phyloP scores from a whole-genome alignment of 2,888 invertebrate species.

The Megalurothrips usitatus region DNA sequence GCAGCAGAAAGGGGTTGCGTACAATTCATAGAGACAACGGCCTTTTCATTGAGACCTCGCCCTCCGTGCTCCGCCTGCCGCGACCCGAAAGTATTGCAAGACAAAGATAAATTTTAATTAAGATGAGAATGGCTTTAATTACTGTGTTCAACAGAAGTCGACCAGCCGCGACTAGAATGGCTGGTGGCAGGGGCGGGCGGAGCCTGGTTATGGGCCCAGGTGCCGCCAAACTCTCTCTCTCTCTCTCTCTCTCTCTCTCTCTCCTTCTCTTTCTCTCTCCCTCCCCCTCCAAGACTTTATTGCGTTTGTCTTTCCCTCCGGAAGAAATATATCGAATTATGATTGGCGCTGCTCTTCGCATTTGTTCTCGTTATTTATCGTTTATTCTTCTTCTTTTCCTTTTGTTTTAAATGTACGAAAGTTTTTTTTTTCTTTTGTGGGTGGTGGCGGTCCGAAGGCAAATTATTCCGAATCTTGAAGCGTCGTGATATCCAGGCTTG shows the following conservation, averaged over 20 bases:
- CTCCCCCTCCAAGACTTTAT: background rate
- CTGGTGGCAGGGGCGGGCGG: background rate
- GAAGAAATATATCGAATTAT: too few species aligned
- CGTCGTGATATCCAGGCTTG: too few species aligned
- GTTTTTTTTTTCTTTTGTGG: too few species aligned
- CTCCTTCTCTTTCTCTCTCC: background rate
- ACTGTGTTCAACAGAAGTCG: slow-evolving; percentile 18
- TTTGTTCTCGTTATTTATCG: too few species aligned
- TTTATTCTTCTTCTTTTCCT: too few species aligned
- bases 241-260: background rate
- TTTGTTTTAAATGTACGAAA: too few species aligned
- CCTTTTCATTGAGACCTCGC: slow-evolving; percentile 3
- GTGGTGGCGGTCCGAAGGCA: too few species aligned
- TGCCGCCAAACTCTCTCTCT: background rate
- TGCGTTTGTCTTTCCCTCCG: too few species aligned
- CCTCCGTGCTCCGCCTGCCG: background rate
- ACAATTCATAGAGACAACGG: slow-evolving; percentile 10
- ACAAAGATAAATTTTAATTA: slow-evolving; percentile 27
- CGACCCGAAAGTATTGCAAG: slow-evolving; percentile 17
- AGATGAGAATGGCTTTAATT: slow-evolving; percentile 25
- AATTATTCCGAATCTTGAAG: too few species aligned
- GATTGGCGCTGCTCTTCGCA: too few species aligned
- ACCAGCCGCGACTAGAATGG: too few species aligned
- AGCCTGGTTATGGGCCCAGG: background rate
- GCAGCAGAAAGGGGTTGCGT: background rate